phyloP scores from a whole-genome alignment of 2,113 vertebrate species.

The Anser brachyrhynchus region DNA sequence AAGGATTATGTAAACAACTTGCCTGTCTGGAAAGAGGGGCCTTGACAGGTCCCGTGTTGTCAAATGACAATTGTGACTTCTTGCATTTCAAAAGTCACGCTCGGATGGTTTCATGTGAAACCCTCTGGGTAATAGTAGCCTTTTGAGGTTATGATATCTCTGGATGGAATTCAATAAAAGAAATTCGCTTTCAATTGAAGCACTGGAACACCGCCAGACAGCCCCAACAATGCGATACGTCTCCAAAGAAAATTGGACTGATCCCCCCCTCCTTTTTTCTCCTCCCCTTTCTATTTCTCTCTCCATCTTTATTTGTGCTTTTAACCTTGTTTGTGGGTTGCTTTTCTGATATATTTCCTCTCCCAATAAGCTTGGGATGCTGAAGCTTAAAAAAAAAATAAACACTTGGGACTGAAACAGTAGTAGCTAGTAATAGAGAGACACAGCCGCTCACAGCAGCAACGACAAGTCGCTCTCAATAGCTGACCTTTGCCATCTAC shows the following conservation, averaged over 20 bases:
- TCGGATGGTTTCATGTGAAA: conserved; percentile 80
- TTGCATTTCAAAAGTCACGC: conserved; percentile 75
- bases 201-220: conserved; percentile 78
- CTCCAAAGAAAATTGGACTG: conserved; percentile 75
- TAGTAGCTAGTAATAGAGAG: conserved; percentile 38
- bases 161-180: conserved; percentile 85
- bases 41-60: conserved; percentile 65
- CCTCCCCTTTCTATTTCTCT: conserved; percentile 58
- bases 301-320: conserved; percentile 59
- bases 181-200: conserved; percentile 78
- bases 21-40: conserved; percentile 66
- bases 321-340: conserved; percentile 58
- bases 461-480: conserved; percentile 15
- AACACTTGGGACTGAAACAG: conserved; percentile 47
- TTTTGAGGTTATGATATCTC: conserved; percentile 88
- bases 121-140: conserved; percentile 80
- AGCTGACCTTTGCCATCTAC: conserved; percentile 77
- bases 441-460: conserved; percentile 3
- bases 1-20: conserved; percentile 76
- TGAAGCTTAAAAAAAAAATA: background rate
- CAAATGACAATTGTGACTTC: conserved; percentile 76
- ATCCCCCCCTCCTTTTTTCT: background rate
- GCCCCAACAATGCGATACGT: conserved; percentile 72
- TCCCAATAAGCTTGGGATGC: conserved; percentile 23
- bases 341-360: conserved; percentile 51